phyloP scores from a whole-genome alignment of 2,888 invertebrate species.

The Eilema griseolum region DNA sequence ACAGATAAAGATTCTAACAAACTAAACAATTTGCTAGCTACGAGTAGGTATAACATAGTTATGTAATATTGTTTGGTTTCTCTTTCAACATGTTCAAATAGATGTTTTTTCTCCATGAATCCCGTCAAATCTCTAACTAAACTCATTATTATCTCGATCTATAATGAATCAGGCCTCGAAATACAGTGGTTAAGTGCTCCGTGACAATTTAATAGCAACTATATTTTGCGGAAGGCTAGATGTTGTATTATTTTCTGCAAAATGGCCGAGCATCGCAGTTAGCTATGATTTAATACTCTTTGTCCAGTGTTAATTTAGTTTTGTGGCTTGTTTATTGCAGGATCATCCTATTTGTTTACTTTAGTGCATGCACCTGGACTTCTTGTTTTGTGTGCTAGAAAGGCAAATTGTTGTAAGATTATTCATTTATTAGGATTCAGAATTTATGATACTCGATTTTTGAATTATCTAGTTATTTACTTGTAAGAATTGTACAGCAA shows the following conservation, averaged over 20 bases:
- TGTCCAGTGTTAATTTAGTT: slow-evolving; percentile 59
- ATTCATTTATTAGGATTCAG: background rate
- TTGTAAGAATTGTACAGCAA: background rate
- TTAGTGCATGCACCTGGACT: slow-evolving; percentile 11
- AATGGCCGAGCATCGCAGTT: slow-evolving; percentile 61
- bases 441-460: background rate
- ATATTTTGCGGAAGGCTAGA: slow-evolving; percentile 69
- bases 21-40: no score
- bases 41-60: no score
- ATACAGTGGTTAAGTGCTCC: slow-evolving; percentile 50
- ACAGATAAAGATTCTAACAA: no score
- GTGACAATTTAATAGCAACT: slow-evolving; percentile 68
- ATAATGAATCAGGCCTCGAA: slow-evolving; percentile 58
- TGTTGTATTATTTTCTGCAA: slow-evolving; percentile 67
- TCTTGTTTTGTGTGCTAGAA: slow-evolving; percentile 18
- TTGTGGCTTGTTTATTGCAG: slow-evolving; percentile 52
- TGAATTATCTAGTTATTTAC: background rate
- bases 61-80: background rate
- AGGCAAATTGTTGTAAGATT: slow-evolving; percentile 5
- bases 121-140: background rate
- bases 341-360: slow-evolving; percentile 39
- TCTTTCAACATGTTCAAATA: background rate
- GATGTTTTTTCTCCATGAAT: background rate
- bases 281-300: slow-evolving; percentile 68
- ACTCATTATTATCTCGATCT: slow-evolving; percentile 42